Conservation (phyloP, 2,888 invertebrate genomes). For the Anthophora plumipes region DNA sequence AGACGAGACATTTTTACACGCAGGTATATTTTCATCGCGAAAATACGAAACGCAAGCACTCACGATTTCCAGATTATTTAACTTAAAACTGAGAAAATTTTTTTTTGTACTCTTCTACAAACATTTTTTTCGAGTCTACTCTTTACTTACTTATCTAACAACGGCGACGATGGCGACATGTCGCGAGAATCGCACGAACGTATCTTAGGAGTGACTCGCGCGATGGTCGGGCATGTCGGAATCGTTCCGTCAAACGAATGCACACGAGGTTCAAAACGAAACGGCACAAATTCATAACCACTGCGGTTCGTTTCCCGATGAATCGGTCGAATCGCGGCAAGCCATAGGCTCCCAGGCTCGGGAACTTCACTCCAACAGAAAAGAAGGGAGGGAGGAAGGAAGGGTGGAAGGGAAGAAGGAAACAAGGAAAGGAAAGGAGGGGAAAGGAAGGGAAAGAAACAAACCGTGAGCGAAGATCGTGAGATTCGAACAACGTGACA, state of each 20-base stretch:
- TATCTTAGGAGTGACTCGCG: conserved; percentile 30
- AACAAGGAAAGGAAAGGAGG: too few relatives aligned
- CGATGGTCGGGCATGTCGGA: not conserved
- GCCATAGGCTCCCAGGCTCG: too few relatives aligned
- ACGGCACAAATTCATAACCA: conserved; percentile 66
- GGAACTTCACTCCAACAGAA: conserved; percentile 52
- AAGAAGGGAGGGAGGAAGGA: too few relatives aligned
- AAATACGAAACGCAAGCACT: conserved; percentile 52
- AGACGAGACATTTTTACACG: conserved; percentile 55
- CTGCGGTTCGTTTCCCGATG: conserved; percentile 21
- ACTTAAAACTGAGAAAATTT: conserved; percentile 68
- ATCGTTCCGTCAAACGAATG: conserved; percentile 41
- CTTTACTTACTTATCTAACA: conserved; percentile 72
- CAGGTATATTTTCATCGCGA: conserved; percentile 38
- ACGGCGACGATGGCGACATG: conserved; percentile 64
- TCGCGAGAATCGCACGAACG: conserved; percentile 61
- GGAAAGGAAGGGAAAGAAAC: too few relatives aligned
- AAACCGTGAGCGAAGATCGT: conserved; percentile 48
- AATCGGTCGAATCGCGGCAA: conserved; percentile 21
- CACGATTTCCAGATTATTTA: conserved; percentile 49
- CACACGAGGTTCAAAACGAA: conserved; percentile 45
- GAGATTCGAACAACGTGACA: conserved; percentile 40
- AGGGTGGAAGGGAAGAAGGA: too few relatives aligned
- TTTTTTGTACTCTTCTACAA: conserved; percentile 83
- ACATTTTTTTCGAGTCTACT: conserved; percentile 73